These are phyloP conservation scores for Hydrolagus colliei DNA, from an alignment of 2,797 vertebrate genomes.

Conservation along the genomic window DNA sequence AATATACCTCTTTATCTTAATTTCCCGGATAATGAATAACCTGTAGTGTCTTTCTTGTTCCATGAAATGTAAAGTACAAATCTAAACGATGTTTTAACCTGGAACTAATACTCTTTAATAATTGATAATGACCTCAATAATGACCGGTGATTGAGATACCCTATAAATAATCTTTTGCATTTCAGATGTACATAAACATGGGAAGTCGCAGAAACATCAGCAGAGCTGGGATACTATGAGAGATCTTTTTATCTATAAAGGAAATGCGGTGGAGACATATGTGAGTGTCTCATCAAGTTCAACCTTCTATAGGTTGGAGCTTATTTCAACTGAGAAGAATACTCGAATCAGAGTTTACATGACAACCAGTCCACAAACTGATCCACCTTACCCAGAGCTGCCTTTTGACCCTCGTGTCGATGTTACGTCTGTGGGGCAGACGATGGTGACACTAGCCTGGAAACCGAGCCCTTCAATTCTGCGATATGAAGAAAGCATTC, in stretches of 20 bases:
- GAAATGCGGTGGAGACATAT: conserved; percentile 66
- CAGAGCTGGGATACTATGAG: conserved; percentile 53
- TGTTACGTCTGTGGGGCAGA: conserved; percentile 64
- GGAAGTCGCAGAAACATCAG: conserved; percentile 63
- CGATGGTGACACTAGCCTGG: conserved; percentile 79
- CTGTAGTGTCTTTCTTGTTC: no score
- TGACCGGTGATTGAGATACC: background rate
- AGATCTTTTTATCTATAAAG: conserved; percentile 67
- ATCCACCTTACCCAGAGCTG: conserved; percentile 64
- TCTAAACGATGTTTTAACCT: conserved; percentile 5
- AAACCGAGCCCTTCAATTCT: conserved; percentile 63
- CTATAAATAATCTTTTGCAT: conserved; percentile 5
- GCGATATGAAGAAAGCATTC: conserved; percentile 50
- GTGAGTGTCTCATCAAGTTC: conserved; percentile 52
- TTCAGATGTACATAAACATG: conserved; percentile 62
- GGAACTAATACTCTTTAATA: background rate
- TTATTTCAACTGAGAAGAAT: conserved; percentile 64
- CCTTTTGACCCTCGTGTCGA: conserved; percentile 69
- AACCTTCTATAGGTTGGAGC: conserved; percentile 67
- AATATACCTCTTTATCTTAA: no score
- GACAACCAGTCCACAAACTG: conserved; percentile 55
- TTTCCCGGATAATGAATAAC: no score
- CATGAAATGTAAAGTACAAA: background rate
- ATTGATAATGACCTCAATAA: background rate
- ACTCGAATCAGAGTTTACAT: conserved; percentile 64